phyloP scores from a whole-genome alignment of 1,140 invertebrate genomes.

The Zelostemma sp. region DNA sequence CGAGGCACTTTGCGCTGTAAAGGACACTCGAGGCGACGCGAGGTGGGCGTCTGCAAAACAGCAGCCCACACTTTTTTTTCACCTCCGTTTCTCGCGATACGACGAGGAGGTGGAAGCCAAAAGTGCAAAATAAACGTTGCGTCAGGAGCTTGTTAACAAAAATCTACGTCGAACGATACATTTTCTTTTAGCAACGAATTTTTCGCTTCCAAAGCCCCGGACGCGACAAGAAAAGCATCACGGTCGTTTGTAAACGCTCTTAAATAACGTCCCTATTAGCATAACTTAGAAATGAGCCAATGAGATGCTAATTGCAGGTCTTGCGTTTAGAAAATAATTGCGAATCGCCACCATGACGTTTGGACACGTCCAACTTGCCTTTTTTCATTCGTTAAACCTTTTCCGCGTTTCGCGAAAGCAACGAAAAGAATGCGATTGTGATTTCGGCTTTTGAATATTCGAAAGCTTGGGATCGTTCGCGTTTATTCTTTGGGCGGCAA shows the following conservation, averaged over 20 bases:
- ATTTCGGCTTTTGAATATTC: too few relatives aligned
- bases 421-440: not conserved
- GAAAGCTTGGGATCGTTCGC: too few relatives aligned
- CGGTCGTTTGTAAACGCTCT: constrained; percentile 8
- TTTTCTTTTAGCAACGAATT: not conserved
- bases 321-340: constrained; percentile 49
- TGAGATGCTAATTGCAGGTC: constrained; percentile 64
- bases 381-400: not conserved
- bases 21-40: constrained; percentile 45
- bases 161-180: not conserved
- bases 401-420: not conserved
- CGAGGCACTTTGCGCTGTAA: constrained; percentile 35
- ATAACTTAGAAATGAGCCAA: constrained; percentile 64
- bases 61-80: constrained; percentile 10
- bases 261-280: constrained; percentile 62
- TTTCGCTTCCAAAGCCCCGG: not conserved
- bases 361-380: not conserved
- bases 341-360: not conserved
- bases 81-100: not conserved
- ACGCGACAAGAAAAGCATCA: constrained; percentile 13
- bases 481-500: constrained; percentile 12
- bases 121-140: constrained; percentile 6
- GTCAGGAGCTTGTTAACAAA: too few relatives aligned
- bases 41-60: constrained; percentile 49
- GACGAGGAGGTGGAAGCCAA: constrained; percentile 13